These are phyloP conservation scores for Ochropleura leucogaster DNA, from an alignment of 2,888 invertebrate genomes.

Conservation along the genomic window DNA sequence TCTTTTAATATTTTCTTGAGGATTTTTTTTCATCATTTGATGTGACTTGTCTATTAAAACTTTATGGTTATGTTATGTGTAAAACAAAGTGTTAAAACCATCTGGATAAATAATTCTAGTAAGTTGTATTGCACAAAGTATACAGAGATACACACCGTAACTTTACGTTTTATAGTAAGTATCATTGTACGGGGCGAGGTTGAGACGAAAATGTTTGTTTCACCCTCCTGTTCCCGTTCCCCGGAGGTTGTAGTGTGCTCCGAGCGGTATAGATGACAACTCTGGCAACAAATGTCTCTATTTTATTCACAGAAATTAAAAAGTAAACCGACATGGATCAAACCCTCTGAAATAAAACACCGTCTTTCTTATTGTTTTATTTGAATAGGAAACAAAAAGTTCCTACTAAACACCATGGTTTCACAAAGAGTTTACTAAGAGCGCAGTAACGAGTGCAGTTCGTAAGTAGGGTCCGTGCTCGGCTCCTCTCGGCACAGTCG, in stretches of 20 bases:
- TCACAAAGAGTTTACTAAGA: slow-evolving; percentile 26
- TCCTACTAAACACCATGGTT: slow-evolving; percentile 39
- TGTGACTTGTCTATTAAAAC: slow-evolving; percentile 3
- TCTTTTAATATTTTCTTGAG: slow-evolving; percentile 1
- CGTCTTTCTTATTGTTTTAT: background rate
- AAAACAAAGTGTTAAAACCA: background rate
- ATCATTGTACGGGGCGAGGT: slow-evolving; percentile 29
- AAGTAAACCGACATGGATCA: background rate
- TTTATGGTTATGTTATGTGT: background rate
- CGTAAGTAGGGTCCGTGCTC: slow-evolving; percentile 48
- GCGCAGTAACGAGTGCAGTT: slow-evolving; percentile 47
- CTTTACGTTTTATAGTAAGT: slow-evolving; percentile 36
- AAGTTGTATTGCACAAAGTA: slow-evolving; percentile 32
- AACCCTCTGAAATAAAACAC: slow-evolving; percentile 7
- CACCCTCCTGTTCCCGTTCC: slow-evolving; percentile 34
- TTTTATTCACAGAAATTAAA: slow-evolving; percentile 22
- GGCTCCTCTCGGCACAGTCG: slow-evolving; percentile 58
- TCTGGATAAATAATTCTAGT: background rate
- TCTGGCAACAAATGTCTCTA: slow-evolving; percentile 18
- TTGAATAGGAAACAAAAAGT: slow-evolving; percentile 31
- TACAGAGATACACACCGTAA: slow-evolving; percentile 11
- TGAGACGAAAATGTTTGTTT: slow-evolving; percentile 44
- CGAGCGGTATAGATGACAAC: slow-evolving; percentile 44
- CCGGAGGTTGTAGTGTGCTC: slow-evolving; percentile 26
- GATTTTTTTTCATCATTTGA: background rate